Percentiles rank a stretch among this genome's conserved stretches.
Conservation (phyloP, 2,113 vertebrate genomes). For the Phylloscopus trochiloides region DNA sequence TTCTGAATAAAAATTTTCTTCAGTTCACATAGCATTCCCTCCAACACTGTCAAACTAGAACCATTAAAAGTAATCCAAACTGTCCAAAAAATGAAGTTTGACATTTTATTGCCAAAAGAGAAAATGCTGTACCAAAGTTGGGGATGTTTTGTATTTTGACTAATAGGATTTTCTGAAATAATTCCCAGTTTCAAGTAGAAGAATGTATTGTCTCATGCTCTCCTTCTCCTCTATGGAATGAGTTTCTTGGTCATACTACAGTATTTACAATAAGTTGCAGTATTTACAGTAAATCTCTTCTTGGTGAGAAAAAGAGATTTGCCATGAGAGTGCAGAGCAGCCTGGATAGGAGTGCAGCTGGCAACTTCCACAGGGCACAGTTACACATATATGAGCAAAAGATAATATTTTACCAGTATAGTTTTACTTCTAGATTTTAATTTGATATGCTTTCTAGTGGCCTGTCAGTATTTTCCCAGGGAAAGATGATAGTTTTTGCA, state of each 20-base stretch:
- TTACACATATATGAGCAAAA: background rate
- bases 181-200: background rate
- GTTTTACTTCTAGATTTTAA: background rate
- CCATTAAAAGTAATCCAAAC: background rate
- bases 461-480: background rate
- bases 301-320: background rate
- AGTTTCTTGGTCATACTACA: background rate
- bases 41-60: background rate
- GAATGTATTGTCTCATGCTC: background rate
- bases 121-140: background rate
- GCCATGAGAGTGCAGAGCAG: background rate
- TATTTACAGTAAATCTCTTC: background rate
- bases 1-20: background rate
- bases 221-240: background rate
- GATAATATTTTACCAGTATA: background rate
- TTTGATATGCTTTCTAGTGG: background rate
- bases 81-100: background rate
- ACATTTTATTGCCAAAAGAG: background rate
- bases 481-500: slow-evolving; percentile 31
- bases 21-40: background rate
- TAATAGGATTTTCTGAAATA: background rate
- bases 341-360: background rate
- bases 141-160: background rate
- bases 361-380: background rate
- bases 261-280: background rate